Percentiles rank a stretch among this genome's conserved stretches.
phyloP scores from a whole-genome alignment of 2,888 invertebrate species.

The Prosapia bicincta region DNA sequence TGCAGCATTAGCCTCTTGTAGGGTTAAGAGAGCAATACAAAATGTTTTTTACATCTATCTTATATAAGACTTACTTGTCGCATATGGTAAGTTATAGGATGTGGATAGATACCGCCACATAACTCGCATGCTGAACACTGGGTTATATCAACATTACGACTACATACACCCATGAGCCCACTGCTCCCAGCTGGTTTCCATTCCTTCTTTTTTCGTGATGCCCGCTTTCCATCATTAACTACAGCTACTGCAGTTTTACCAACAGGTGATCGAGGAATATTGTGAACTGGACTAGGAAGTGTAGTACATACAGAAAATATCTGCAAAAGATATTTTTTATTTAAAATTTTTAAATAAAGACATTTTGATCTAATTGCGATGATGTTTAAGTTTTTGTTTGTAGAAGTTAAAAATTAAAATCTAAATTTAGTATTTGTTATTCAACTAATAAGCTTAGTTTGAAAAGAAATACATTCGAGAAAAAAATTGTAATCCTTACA shows the following conservation, averaged over 20 bases:
- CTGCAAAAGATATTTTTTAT: slow-evolving; percentile 25
- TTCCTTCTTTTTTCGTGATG: slow-evolving; percentile 55
- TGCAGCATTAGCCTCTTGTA: too few species aligned
- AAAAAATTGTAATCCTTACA: too few species aligned
- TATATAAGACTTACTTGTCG: too few species aligned
- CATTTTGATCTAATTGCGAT: too few species aligned
- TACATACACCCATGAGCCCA: background rate
- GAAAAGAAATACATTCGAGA: too few species aligned
- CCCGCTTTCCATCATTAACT: slow-evolving; percentile 26
- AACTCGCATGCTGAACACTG: slow-evolving; percentile 65
- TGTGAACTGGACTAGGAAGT: slow-evolving; percentile 31
- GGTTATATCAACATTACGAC: background rate
- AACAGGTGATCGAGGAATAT: slow-evolving; percentile 9
- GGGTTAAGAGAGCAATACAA: too few species aligned
- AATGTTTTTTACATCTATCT: too few species aligned
- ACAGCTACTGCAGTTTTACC: slow-evolving; percentile 16
- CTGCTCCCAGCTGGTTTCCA: slow-evolving; percentile 45
- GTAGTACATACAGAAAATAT: slow-evolving; percentile 35
- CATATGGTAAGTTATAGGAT: slow-evolving; percentile 91
- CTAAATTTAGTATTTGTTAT: too few species aligned
- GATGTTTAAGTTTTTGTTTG: too few species aligned
- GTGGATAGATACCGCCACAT: slow-evolving; percentile 72
- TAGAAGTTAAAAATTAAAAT: too few species aligned
- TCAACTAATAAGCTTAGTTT: too few species aligned
- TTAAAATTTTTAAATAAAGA: too few species aligned